A percentile compares a stretch with the other conserved stretches of the same genome.
These are phyloP conservation scores for Geodia barretti DNA, from an alignment of 37 sponge, comb jelly and placozoan species.

Conservation along the genomic window DNA sequence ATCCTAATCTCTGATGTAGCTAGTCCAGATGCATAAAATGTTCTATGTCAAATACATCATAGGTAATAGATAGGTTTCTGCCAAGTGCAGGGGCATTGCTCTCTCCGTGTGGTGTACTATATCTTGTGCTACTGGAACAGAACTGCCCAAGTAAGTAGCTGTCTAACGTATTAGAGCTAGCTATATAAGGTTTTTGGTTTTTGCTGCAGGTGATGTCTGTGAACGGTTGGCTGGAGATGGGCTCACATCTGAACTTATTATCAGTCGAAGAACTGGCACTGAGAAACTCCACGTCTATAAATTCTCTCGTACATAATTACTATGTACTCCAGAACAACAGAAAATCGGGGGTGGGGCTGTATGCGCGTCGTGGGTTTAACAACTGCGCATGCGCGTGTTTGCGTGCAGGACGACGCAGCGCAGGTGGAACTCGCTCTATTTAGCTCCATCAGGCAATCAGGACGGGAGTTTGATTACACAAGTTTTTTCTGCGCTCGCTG, in stretches of 20 bases:
- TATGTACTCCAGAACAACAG: too few relatives aligned
- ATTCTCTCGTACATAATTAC: too few relatives aligned
- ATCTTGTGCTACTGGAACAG: conserved; percentile 73
- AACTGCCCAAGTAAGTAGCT: conserved; percentile 74
- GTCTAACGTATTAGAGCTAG: neutral
- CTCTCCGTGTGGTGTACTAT: conserved; percentile 77
- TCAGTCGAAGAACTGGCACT: conserved; percentile 42
- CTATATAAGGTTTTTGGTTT: neutral
- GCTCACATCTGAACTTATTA: neutral
- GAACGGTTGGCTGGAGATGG: conserved; percentile 7
- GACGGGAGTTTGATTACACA: too few relatives aligned
- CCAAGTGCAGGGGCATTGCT: conserved; percentile 67
- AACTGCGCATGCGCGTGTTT: neutral
- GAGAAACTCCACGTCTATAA: conserved; percentile 47
- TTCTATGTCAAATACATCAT: neutral
- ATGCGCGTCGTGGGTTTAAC: neutral
- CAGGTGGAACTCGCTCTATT: too few relatives aligned
- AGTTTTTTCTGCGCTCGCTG: too few relatives aligned
- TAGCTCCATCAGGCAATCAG: too few relatives aligned
- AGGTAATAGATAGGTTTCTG: conserved; percentile 88
- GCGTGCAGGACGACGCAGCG: too few relatives aligned
- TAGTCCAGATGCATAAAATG: neutral
- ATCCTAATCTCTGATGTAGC: neutral
- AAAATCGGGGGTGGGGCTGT: too few relatives aligned
- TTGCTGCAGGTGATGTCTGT: conserved; percentile 40